Evolutionary conservation across 2,888 invertebrate genomes (phyloP).

Genomic region (Tipula lateralis): DNA sequence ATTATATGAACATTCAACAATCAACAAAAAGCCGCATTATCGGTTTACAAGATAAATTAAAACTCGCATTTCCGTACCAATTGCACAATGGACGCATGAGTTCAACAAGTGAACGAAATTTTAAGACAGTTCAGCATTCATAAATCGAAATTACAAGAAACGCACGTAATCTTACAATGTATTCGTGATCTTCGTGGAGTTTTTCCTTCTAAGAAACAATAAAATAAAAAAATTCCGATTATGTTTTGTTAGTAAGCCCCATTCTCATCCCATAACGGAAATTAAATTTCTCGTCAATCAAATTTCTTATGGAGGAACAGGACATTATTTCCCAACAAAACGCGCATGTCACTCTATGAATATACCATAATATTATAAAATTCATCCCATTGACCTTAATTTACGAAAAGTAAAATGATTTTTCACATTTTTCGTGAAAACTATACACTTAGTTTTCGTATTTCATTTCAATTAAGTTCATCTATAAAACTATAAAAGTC

Average conservation of each 20-base stretch:
- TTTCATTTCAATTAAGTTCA: background rate
- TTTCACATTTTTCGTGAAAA: background rate
- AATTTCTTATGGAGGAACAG: background rate
- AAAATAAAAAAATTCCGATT: background rate
- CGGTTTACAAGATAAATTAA: too few species aligned
- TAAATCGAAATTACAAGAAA: background rate
- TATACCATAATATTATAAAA: background rate
- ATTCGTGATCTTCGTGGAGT: too few species aligned
- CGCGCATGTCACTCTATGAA: background rate
- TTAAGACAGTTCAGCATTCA: background rate
- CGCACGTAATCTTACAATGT: background rate
- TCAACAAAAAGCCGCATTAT: too few species aligned
- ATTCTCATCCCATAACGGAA: background rate
- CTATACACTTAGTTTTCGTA: background rate
- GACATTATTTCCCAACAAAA: background rate
- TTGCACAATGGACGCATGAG: background rate
- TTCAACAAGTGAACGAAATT: conserved; percentile 4
- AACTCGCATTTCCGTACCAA: too few species aligned
- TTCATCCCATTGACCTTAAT: background rate
- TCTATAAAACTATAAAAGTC: background rate
- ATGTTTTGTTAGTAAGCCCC: background rate
- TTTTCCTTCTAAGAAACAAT: background rate
- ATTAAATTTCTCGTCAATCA: background rate
- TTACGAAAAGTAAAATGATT: background rate
- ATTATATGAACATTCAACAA: too few species aligned